A percentile compares a stretch with the other conserved stretches of the same genome.
phyloP scores from a whole-genome alignment of 1,140 invertebrate species.

The Aricia agestis region DNA sequence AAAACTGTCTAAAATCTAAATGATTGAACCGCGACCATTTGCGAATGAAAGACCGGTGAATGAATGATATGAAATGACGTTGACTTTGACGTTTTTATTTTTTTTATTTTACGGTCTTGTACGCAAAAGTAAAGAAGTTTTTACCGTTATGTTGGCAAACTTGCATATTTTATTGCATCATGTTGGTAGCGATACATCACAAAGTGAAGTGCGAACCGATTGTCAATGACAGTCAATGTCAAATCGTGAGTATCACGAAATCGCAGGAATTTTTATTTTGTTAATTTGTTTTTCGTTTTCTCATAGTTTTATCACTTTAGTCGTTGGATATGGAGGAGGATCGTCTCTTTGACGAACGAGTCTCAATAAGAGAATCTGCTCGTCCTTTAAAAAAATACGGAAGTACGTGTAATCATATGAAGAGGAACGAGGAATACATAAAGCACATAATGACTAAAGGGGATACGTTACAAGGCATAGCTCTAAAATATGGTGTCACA shows the following conservation, averaged over 20 bases:
- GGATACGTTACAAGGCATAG: slow-evolving; percentile 95
- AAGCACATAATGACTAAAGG: slow-evolving; percentile 87
- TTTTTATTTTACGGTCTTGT: background rate
- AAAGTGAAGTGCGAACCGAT: slow-evolving; percentile 9
- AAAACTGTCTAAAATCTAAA: slow-evolving; percentile 26
- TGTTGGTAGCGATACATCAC: slow-evolving; percentile 7
- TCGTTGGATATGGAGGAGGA: slow-evolving; percentile 80
- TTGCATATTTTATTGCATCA: background rate
- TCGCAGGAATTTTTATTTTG: slow-evolving; percentile 27
- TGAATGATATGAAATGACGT: background rate
- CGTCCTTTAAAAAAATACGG: slow-evolving; percentile 92
- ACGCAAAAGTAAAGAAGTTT: background rate
- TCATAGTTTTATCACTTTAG: background rate
- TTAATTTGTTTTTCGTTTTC: slow-evolving; percentile 41
- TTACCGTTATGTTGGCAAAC: background rate
- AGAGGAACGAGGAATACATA: slow-evolving; percentile 82
- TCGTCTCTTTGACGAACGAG: slow-evolving; percentile 87
- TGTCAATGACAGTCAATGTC: slow-evolving; percentile 19
- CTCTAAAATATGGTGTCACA: slow-evolving; percentile 93
- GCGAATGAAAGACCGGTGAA: background rate
- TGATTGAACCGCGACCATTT: slow-evolving; percentile 12
- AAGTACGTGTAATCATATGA: slow-evolving; percentile 85
- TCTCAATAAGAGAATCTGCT: slow-evolving; percentile 88
- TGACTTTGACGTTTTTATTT: background rate
- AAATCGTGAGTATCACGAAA: slow-evolving; percentile 6